phyloP scores from a whole-genome alignment of 1,140 invertebrate genomes.

The Drosophila virilis region DNA sequence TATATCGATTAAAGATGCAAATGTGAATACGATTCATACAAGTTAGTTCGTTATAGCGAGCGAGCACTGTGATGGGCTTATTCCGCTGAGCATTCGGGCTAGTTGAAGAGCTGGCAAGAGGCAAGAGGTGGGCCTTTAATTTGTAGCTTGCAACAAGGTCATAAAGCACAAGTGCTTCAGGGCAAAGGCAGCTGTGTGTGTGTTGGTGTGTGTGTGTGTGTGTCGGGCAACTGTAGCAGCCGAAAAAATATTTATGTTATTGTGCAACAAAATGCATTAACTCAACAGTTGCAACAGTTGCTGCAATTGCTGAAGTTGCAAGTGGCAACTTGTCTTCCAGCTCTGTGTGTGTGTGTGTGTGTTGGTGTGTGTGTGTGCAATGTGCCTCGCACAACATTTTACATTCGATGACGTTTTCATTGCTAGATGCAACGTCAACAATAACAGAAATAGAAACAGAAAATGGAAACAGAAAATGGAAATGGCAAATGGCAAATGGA shows the following conservation, averaged over 20 bases:
- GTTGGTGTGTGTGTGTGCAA: constrained; percentile 43
- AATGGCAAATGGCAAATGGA: constrained; percentile 25
- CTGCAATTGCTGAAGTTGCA: constrained; percentile 33
- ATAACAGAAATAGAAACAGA: constrained; percentile 46
- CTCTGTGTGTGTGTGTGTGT: constrained; percentile 6
- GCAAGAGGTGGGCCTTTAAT: not conserved
- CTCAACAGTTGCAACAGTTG: constrained; percentile 59
- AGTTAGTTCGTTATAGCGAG: no score
- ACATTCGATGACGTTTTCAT: constrained; percentile 80
- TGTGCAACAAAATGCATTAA: constrained; percentile 75
- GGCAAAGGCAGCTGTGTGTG: not conserved
- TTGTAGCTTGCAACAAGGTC: constrained; percentile 2
- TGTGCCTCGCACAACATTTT: constrained; percentile 74
- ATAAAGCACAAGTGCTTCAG: not conserved
- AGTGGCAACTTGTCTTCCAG: constrained; percentile 12
- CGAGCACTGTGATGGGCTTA: no score
- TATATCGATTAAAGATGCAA: no score
- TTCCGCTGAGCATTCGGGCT: not conserved
- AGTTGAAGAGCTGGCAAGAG: not conserved
- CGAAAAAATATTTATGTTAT: constrained; percentile 39
- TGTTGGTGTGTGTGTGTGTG: constrained; percentile 1
- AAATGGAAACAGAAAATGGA: constrained; percentile 26
- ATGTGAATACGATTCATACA: no score
- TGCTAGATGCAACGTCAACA: constrained; percentile 81
- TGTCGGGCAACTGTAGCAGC: not conserved